Base-by-base conservation (phyloP, 2,888 invertebrate genomes). In the Rhyacophila evoluta region DNA sequence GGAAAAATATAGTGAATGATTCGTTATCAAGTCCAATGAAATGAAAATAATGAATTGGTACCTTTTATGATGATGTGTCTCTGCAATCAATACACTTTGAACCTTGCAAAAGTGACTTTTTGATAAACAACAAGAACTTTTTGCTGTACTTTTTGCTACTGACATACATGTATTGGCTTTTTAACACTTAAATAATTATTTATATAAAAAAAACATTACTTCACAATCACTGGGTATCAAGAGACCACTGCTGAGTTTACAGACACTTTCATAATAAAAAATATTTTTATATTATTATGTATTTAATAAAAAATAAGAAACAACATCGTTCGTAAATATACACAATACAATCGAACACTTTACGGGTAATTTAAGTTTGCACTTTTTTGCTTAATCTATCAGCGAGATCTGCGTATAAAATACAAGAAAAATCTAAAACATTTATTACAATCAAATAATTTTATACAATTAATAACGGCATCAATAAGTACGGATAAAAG, bases 401-500 rank as follows among this genome's bases (percentile, higher is more conserved):
- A 38, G 38, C 72, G 72, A 72, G 72, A 72, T 72, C 72, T 72
- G 72, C 25, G 39, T 39, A 38, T 36, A 38, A 72, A 72, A 72
- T 39, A 72, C 25, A 39, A 69, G n/a, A 36, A 72, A 72, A 38
- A 28, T 19, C 72, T 36, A 37, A 72, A 72, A 72, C 37, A 72
- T 72, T 72, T 36, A 36, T 36, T 72, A 72, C 37, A 72, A 15
- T 72, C 25, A 33, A 72, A 33, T 55, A 55, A 19, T 12, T 41
- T 41, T 41, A 41, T 15, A 41, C 41, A 41, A 33, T 33, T 33
- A 41, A 55, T 55, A 55, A 19, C 55, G 15, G 55, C 55, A 19
- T 55, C 29, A 37, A 37, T 72, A 72, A 72, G 72, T 72, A 72
- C 72, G 72, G 72, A 72, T 72, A 19, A 55, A 55, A 55, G 55